Conservation (phyloP, 23 tunicate genomes). For the Botrylloides violaceus region DNA sequence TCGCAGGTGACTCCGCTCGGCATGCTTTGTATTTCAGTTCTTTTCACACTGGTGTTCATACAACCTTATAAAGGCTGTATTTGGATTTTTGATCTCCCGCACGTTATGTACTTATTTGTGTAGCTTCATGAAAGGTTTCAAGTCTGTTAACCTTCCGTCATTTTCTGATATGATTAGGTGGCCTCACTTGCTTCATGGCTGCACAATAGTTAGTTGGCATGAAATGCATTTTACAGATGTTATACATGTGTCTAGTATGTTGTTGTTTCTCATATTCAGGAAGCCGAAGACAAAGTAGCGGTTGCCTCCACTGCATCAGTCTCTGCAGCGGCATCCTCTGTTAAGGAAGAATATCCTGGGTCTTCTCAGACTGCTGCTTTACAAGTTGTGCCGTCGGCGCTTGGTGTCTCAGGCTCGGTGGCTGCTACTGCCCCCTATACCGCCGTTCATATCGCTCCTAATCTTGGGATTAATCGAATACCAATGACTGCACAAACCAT, state of each 20-base stretch:
- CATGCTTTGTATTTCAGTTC: conserved; percentile 1
- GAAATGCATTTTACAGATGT: no score
- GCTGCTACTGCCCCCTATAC: neutral
- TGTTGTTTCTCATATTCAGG: neutral
- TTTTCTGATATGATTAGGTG: no score
- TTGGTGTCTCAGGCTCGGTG: conserved; percentile 6
- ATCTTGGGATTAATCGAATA: conserved; percentile 6
- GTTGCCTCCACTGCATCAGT: conserved; percentile 8
- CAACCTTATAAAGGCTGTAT: no score
- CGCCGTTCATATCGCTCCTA: conserved; percentile 4
- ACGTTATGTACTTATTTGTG: no score
- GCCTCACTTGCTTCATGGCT: no score
- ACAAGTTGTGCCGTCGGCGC: conserved; percentile 1
- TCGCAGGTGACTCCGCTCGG: neutral
- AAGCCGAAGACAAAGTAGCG: conserved; percentile 5
- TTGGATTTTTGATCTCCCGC: no score
- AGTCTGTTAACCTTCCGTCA: no score
- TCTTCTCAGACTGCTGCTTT: conserved; percentile 5
- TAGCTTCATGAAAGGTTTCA: no score
- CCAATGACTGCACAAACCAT: conserved; percentile 24
- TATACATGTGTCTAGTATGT: neutral
- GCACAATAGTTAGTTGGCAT: no score
- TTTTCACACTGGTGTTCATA: neutral
- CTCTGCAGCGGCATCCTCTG: conserved; percentile 15
- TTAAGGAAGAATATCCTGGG: conserved; percentile 9